Conservation (phyloP, 2,797 vertebrate genomes). For the Malacoctenus gilli region DNA sequence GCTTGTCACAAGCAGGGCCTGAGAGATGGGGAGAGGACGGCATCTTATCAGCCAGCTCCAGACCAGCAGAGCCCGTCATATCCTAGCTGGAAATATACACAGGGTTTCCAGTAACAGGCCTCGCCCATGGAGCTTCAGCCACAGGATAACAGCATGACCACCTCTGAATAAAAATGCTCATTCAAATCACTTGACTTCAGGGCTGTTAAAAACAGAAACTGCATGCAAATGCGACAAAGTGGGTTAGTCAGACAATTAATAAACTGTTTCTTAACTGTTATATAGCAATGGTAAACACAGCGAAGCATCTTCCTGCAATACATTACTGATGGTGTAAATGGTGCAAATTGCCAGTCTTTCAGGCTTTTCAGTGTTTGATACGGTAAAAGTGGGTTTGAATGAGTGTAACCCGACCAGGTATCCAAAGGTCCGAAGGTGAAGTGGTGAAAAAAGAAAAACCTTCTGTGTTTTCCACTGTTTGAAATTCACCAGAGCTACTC, state of each 20-base stretch:
- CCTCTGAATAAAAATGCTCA: constrained; percentile 46
- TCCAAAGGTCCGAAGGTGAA: too few relatives aligned
- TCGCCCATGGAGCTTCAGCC: constrained; percentile 80
- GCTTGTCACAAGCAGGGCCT: constrained; percentile 81
- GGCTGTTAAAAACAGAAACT: constrained; percentile 20
- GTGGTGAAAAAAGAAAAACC: too few relatives aligned
- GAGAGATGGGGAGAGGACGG: constrained; percentile 81
- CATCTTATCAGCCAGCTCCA: constrained; percentile 94
- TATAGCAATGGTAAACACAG: too few relatives aligned
- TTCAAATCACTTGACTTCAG: constrained; percentile 42
- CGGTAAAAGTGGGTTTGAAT: too few relatives aligned
- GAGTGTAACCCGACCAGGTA: too few relatives aligned
- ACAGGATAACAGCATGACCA: constrained; percentile 59
- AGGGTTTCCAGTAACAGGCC: constrained; percentile 86
- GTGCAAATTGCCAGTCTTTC: too few relatives aligned
- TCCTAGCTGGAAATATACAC: constrained; percentile 83
- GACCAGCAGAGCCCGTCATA: constrained; percentile 87
- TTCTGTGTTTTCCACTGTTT: too few relatives aligned
- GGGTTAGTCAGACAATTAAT: constrained; percentile 23
- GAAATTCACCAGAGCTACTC: too few relatives aligned
- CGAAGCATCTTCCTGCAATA: too few relatives aligned
- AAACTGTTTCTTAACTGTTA: too few relatives aligned
- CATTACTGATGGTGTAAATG: too few relatives aligned
- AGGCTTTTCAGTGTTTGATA: too few relatives aligned
- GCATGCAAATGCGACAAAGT: constrained; percentile 45